Percentiles rank a stretch among this genome's conserved stretches.
Evolutionary conservation across 2,888 invertebrate species (phyloP).

Genomic region (Scotopteryx bipunctaria): DNA sequence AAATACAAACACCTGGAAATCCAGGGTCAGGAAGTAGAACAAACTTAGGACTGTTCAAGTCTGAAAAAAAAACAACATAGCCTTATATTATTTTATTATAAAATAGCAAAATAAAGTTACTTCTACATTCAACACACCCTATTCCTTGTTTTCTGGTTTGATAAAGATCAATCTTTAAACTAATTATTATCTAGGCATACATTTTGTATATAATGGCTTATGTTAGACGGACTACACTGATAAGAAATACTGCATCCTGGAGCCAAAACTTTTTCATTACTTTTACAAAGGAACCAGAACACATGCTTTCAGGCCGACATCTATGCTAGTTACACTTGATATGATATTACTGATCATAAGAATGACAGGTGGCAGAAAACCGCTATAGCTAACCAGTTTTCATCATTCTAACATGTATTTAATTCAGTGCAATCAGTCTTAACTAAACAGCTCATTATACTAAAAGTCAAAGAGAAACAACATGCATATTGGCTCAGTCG

Average conservation of each 20-base stretch:
- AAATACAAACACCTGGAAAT: not conserved
- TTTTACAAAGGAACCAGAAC: too few relatives aligned
- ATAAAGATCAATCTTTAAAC: conserved; percentile 32
- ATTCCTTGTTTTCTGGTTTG: conserved; percentile 31
- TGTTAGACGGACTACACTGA: conserved; percentile 7
- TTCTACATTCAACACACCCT: conserved; percentile 40
- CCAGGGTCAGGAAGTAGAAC: not conserved
- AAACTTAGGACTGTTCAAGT: too few relatives aligned
- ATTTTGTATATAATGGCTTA: conserved; percentile 13
- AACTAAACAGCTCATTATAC: not conserved
- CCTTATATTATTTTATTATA: conserved; percentile 49
- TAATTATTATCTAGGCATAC: conserved; percentile 40
- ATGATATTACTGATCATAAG: too few relatives aligned
- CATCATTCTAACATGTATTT: not conserved
- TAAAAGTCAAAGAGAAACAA: conserved; percentile 32
- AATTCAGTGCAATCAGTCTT: conserved; percentile 9
- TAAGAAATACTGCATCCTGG: not conserved
- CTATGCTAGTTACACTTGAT: too few relatives aligned
- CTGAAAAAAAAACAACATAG: conserved; percentile 16
- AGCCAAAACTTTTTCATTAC: too few relatives aligned
- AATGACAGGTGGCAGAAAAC: too few relatives aligned
- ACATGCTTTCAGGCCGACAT: not conserved
- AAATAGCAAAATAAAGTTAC: conserved; percentile 52
- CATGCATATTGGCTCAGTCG: conserved; percentile 40
- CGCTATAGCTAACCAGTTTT: too few relatives aligned